Evolutionary conservation across 1,140 invertebrate genomes (phyloP), one percentile per base, ranked within the genome.

Genomic region (Alviniconcha marisindica): DNA sequence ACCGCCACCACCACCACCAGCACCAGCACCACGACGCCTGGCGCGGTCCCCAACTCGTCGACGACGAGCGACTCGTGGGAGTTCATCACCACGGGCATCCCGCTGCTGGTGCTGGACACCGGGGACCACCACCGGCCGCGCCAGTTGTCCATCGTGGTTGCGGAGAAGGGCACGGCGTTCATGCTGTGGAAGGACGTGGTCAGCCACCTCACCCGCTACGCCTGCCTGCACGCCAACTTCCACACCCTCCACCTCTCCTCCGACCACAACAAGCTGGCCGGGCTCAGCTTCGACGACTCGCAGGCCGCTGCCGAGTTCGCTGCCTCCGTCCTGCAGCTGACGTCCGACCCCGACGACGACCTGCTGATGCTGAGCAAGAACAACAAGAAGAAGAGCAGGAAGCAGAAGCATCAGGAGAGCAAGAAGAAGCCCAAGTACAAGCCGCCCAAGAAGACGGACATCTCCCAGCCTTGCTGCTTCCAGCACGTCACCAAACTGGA

Each of bases 121-220:
- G 97, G 91, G 0, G 89, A 92, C 54, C 95, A 96, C 12, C 92
- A 96, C 66, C 94, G 95, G 69, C 95, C 96, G 88, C 93, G 96
- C 38, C 95, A 95, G 40, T 95, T 97, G 7, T 95, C 96, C 83
- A 95, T 97, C 36, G 94, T 96, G 2, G 90, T 97, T 28, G 96
- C 96, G 0, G 97, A 97, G 92, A 94, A 96, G 73, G 96, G 96
- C 2, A 96, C 96, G 2, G 96, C 96, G 71, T 97, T 97, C 91
- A 95, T 96, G 40, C 92, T 97, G n/a, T 97, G 97, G 97, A 94
- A 94, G 79, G 97, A 97, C 91, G 95, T 95, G n/a, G 96, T 97
- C 85, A 96, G 95, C 85, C 94, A 95, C 87, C 89, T 95, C 56
- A 94, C 93, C 24, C 93, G 93, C 66, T 95, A 95, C 85, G 91